Base-by-base conservation (phyloP, 1,140 invertebrate species). In the honey bee (Apis mellifera) region DNA sequence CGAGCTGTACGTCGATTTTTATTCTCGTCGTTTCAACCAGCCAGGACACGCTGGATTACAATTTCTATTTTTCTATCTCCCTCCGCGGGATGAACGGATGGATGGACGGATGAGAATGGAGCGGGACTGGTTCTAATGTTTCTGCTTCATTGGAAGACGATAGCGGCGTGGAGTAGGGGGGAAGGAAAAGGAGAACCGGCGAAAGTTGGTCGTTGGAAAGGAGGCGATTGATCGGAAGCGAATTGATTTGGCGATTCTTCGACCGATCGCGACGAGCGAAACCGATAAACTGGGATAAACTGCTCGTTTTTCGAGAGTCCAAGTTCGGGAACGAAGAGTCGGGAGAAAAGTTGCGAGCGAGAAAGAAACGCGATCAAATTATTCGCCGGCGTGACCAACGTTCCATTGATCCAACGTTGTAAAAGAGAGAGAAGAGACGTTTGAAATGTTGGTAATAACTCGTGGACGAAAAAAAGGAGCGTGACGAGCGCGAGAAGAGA, bases 1-100 rank as follows among this genome's bases (percentile, higher is more conserved):
- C 52, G 54, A 76, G 79, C 75, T 78, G 81, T 64, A 70, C 9
- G 75, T 64, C 75, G 81, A 70, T 71, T 82, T 70, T 71, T 78
- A 82, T 82, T 57, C 50, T 2, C n/a, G 19, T n/a, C n/a, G 50
- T 26, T 78, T 68, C 17, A 21, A 19, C 23, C n/a, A n/a, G n/a
- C n/a, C n/a, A 23, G 5, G 19, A 32, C 42, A 48, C 42, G 19
- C 0, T 8, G 69, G 75, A 64, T 69, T 71, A 64, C 65, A 70
- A 55, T 78, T 77, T 50, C 42, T 13, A 11, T 59, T 52, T n/a
- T 54, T 32, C 32, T n/a, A 26, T 42, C 32, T 5, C 32, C 32
- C 32, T 60, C 48, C 26, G 42, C 13, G 23, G 23, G 21, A 21
- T n/a, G 48, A 15, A 75, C 59, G 55, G 26, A 57, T 32, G 15